Percentiles rank a stretch among this genome's conserved stretches.
These are phyloP conservation scores for Sebastes iracundus DNA, from an alignment of 2,797 vertebrate species.

Conservation along the genomic window DNA sequence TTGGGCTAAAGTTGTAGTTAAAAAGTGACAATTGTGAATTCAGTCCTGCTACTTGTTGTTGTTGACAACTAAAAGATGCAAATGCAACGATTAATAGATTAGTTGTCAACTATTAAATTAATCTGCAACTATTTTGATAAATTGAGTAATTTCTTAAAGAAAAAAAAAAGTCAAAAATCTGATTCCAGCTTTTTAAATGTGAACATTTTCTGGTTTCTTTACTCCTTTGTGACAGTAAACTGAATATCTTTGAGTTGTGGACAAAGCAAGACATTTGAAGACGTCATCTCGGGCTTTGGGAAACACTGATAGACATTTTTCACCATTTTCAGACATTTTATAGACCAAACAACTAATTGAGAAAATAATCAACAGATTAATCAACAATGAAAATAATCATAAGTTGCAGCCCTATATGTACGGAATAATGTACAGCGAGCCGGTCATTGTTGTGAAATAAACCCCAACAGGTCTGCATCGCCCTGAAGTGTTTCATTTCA, in stretches of 20 bases:
- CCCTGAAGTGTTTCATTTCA: no score
- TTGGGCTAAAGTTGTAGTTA: not conserved
- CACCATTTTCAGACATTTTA: not conserved
- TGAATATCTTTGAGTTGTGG: not conserved
- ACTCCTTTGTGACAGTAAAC: not conserved
- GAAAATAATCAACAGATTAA: not conserved
- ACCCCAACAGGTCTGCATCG: no score
- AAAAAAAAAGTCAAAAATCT: not conserved
- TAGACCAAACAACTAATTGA: not conserved
- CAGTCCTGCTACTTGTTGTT: not conserved
- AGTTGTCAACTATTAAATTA: no score
- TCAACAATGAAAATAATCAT: no score
- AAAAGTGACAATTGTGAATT: not conserved
- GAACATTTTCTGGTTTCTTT: not conserved
- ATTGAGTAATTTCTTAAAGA: not conserved
- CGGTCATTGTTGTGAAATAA: no score
- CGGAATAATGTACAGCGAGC: no score
- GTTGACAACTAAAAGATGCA: not conserved
- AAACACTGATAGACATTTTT: not conserved
- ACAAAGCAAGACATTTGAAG: not conserved
- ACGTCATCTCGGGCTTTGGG: not conserved
- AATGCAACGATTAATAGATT: no score
- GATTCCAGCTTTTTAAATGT: not conserved
- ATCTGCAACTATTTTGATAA: no score
- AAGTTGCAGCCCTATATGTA: no score